These are phyloP conservation scores for Cantharis rustica DNA, from an alignment of 2,888 invertebrate genomes.

Conservation along the genomic window DNA sequence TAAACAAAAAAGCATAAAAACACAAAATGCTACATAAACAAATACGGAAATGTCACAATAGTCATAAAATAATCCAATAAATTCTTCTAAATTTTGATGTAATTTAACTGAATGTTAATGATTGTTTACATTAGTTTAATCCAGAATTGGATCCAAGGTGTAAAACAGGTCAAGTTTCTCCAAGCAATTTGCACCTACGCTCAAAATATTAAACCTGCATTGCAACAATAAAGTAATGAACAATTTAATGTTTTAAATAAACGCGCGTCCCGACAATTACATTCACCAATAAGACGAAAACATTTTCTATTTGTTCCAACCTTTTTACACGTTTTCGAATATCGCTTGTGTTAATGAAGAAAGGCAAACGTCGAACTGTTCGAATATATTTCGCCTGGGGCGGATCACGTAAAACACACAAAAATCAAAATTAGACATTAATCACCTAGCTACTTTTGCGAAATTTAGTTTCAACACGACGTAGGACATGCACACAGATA, in stretches of 20 bases:
- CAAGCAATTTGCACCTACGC: conserved; percentile 1
- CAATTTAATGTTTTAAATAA: conserved; percentile 11
- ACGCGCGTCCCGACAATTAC: neutral
- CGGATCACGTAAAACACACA: neutral
- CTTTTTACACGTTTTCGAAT: neutral
- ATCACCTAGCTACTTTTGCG: neutral
- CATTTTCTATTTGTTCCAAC: neutral
- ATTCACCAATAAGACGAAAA: neutral
- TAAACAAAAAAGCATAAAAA: neutral
- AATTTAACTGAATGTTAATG: neutral
- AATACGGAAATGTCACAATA: neutral
- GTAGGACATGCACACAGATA: neutral
- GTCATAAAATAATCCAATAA: neutral
- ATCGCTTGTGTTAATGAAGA: neutral
- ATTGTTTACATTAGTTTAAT: neutral
- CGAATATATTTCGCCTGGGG: neutral
- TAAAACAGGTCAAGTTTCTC: conserved; percentile 8
- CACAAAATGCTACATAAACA: neutral
- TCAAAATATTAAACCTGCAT: neutral
- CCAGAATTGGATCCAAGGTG: neutral
- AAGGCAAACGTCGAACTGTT: neutral
- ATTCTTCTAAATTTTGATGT: neutral
- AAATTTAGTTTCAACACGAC: neutral
- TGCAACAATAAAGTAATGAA: neutral
- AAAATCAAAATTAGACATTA: neutral